Conservation (phyloP, 2,888 invertebrate genomes). For the Aplocera efformata region DNA sequence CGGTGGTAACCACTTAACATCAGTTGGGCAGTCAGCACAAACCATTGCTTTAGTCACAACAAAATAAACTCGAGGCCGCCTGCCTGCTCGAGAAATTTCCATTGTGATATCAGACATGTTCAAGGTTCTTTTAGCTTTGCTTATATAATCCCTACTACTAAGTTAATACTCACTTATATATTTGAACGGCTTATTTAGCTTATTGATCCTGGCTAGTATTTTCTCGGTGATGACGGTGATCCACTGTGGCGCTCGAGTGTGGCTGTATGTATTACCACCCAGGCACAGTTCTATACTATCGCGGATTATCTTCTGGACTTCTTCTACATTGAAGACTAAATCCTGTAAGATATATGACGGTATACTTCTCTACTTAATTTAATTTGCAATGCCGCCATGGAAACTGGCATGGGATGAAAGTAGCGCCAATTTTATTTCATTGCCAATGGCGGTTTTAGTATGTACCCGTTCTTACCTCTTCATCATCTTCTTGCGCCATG, state of each 20-base stretch:
- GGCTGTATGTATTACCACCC: slow-evolving; percentile 85
- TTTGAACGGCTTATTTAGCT: slow-evolving; percentile 90
- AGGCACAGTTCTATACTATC: slow-evolving; percentile 87
- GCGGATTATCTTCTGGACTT: slow-evolving; percentile 87
- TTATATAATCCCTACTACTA: too few species aligned
- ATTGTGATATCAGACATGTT: too few species aligned
- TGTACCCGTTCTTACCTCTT: slow-evolving; percentile 37
- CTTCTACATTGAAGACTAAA: slow-evolving; percentile 83
- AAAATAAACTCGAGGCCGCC: too few species aligned
- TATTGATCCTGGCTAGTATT: slow-evolving; percentile 85
- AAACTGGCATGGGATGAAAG: too few species aligned
- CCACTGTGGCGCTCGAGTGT: slow-evolving; percentile 78
- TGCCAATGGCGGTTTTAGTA: too few species aligned
- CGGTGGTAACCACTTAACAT: too few species aligned
- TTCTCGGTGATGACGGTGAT: slow-evolving; percentile 88
- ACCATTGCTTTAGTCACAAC: too few species aligned
- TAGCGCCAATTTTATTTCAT: too few species aligned
- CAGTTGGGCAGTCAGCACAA: too few species aligned
- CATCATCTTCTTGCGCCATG: slow-evolving; percentile 49
- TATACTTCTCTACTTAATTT: background rate
- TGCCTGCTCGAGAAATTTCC: too few species aligned
- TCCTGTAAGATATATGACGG: slow-evolving; percentile 41
- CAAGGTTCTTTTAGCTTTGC: too few species aligned
- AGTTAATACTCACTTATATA: slow-evolving; percentile 77
- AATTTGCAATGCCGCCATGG: too few species aligned